Evolutionary conservation across 2,888 invertebrate genomes (phyloP), one percentile per base, ranked within the genome.

Genomic region (Sphaerophoria taeniata): DNA sequence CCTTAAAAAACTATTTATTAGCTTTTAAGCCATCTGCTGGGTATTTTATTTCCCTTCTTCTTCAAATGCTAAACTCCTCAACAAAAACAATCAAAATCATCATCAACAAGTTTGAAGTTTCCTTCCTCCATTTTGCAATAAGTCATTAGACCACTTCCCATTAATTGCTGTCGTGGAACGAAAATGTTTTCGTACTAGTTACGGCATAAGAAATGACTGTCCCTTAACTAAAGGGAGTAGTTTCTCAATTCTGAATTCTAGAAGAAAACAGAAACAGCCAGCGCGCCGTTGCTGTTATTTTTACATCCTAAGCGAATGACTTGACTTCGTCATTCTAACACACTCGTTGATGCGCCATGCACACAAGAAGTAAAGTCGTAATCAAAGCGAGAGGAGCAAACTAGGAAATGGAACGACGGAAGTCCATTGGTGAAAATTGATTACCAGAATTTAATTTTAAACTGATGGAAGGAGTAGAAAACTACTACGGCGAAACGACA

Each of bases 391-490:
- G 24, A 33, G 33, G 47, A 67, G 3, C 36, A 73, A 47, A 47
- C 43, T 49, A 60, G 83, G 74, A 79, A 74, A 74, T 53, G 63
- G 34, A 83, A 78, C 58, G 70, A 36, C 78, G 79, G 79, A 78
- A 34, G 69, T 78, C 83, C 83, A 24, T 24, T 2, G 70, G 16
- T 49, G 73, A 73, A 83, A 83, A 83, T 83, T 83, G 78, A 83
- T 83, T 83, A 70, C 69, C 49, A 9, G 3, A 69, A 73, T 67
- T 69, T 24, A 24, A 24, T 24, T 24, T 24, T 73, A 53, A 47
- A 72, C 45, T 39, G 24, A 70, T 14, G 55, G 55, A 53, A 45
- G 39, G 6, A 16, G 51, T 31, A 65, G 65, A 51, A 74, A 49
- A 24, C 55, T 45, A 31, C 36, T 31, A 36, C 45, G 47, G 56